Evolutionary conservation across 2,888 invertebrate genomes (phyloP).

Genomic region (Hirudinaria manillensis): DNA sequence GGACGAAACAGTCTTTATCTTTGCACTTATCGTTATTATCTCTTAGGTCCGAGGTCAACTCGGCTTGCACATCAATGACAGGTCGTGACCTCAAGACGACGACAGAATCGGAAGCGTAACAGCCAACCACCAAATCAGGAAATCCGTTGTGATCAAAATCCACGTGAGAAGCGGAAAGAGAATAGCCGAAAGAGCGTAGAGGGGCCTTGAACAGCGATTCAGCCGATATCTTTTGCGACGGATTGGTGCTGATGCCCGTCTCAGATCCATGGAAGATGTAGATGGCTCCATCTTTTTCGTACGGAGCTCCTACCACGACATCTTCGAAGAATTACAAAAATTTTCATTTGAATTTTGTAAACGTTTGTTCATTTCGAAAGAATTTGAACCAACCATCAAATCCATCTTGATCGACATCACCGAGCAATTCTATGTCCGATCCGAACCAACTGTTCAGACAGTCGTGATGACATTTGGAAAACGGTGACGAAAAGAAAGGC

Average conservation of each 20-base stretch:
- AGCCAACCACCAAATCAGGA: slow-evolving; percentile 77
- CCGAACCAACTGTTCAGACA: slow-evolving; percentile 67
- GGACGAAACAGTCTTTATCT: slow-evolving; percentile 38
- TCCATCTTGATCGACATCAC: slow-evolving; percentile 89
- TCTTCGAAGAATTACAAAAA: slow-evolving; percentile 58
- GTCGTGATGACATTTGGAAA: slow-evolving; percentile 41
- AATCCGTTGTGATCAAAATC: slow-evolving; percentile 92
- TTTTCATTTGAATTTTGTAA: neutral
- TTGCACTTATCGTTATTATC: slow-evolving; percentile 40
- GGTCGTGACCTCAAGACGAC: slow-evolving; percentile 69
- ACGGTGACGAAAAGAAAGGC: neutral
- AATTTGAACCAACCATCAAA: slow-evolving; percentile 63
- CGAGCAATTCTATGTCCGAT: slow-evolving; percentile 77
- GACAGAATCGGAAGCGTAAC: slow-evolving; percentile 52
- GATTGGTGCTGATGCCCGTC: slow-evolving; percentile 42
- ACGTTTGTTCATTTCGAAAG: neutral
- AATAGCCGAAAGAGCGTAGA: slow-evolving; percentile 76
- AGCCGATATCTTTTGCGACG: slow-evolving; percentile 48
- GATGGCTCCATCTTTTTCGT: slow-evolving; percentile 70
- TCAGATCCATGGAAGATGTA: slow-evolving; percentile 77
- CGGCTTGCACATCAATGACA: slow-evolving; percentile 79
- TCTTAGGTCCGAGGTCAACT: slow-evolving; percentile 55
- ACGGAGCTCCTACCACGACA: slow-evolving; percentile 91
- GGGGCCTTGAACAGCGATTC: slow-evolving; percentile 44
- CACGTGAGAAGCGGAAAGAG: slow-evolving; percentile 69